Evolutionary conservation across 2,888 invertebrate genomes (phyloP).

Genomic region (Iphiclides podalirius): DNA sequence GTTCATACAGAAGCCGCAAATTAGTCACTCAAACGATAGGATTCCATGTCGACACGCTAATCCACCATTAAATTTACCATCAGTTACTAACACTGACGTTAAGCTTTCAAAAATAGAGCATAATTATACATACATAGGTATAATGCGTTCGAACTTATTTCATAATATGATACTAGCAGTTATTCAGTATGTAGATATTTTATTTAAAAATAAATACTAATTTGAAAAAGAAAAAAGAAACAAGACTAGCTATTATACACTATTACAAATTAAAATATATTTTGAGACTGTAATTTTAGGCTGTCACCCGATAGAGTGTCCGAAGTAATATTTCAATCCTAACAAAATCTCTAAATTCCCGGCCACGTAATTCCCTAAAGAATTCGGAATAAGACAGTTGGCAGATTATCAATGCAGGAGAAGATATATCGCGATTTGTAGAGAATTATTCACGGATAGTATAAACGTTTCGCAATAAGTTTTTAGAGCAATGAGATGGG

Average conservation of each 20-base stretch:
- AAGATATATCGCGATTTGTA: slow-evolving; percentile 36
- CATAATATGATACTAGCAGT: too few species aligned
- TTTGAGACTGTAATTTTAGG: slow-evolving; percentile 16
- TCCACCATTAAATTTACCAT: slow-evolving; percentile 33
- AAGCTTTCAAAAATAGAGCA: slow-evolving; percentile 1
- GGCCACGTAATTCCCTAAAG: slow-evolving; percentile 26
- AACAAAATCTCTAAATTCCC: slow-evolving; percentile 43
- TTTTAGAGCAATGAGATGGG: neutral
- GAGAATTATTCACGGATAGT: slow-evolving; percentile 14
- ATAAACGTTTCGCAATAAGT: neutral
- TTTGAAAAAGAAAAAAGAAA: too few species aligned
- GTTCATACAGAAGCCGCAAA: too few species aligned
- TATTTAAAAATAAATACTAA: too few species aligned
- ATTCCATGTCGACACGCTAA: slow-evolving; percentile 46
- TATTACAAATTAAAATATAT: too few species aligned
- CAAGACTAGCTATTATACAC: too few species aligned
- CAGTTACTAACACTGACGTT: slow-evolving; percentile 2
- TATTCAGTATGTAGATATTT: too few species aligned
- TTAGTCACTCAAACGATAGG: slow-evolving; percentile 25
- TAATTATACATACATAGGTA: too few species aligned
- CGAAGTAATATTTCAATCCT: slow-evolving; percentile 30
- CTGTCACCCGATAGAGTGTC: slow-evolving; percentile 16
- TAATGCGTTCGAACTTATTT: too few species aligned
- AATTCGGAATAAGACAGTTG: slow-evolving; percentile 42
- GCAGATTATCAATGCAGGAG: slow-evolving; percentile 52